These are phyloP conservation scores for Rotaria magnacalcarata DNA, from an alignment of 2,888 invertebrate species.

Conservation along the genomic window DNA sequence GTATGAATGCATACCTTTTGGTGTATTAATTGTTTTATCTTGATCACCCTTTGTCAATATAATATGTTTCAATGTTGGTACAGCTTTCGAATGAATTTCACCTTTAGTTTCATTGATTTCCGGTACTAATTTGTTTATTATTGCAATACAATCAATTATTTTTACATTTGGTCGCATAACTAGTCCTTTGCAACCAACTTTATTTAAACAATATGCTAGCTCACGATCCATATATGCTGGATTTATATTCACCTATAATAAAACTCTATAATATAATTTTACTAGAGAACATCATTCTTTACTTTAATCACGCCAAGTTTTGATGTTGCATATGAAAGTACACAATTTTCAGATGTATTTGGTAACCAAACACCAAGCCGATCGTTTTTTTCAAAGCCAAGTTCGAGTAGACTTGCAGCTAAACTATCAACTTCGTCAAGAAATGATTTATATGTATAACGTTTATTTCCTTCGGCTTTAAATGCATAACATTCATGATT, in stretches of 20 bases:
- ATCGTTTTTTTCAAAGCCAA: slow-evolving; percentile 42
- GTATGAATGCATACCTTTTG: slow-evolving; percentile 13
- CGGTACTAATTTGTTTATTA: slow-evolving; percentile 37
- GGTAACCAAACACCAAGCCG: slow-evolving; percentile 43
- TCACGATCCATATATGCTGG: slow-evolving; percentile 43
- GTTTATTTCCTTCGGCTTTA: slow-evolving; percentile 19
- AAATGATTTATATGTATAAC: slow-evolving; percentile 33
- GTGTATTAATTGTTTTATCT: background rate
- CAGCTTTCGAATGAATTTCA: slow-evolving; percentile 34
- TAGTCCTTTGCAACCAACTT: slow-evolving; percentile 39
- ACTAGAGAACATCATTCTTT: background rate
- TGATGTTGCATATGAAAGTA: slow-evolving; percentile 31
- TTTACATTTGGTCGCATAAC: slow-evolving; percentile 41
- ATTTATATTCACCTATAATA: slow-evolving; percentile 13
- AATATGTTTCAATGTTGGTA: slow-evolving; percentile 41
- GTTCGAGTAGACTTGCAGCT: background rate
- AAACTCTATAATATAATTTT: background rate
- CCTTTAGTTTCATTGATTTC: slow-evolving; percentile 38
- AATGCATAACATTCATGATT: slow-evolving; percentile 3
- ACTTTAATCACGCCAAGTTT: slow-evolving; percentile 39
- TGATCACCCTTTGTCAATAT: background rate
- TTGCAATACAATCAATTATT: slow-evolving; percentile 31
- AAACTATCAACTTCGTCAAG: slow-evolving; percentile 41
- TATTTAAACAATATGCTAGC: slow-evolving; percentile 40
- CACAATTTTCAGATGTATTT: slow-evolving; percentile 39